These are phyloP conservation scores for Axinella damicornis DNA, from an alignment of 37 sponge, comb jelly and placozoan species.

Conservation along the genomic window DNA sequence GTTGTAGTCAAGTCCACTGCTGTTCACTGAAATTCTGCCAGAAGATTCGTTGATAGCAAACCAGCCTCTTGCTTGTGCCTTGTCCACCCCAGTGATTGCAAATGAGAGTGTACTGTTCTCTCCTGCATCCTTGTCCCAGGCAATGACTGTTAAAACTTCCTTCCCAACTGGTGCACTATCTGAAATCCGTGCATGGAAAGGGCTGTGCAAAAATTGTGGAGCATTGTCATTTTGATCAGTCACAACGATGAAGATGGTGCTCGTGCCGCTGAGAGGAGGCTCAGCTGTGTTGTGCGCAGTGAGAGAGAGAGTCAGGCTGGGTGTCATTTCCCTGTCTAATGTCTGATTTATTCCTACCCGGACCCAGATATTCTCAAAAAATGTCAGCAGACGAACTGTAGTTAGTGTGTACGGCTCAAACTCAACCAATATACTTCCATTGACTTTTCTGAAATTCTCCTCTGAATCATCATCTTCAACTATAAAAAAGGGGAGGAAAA, in stretches of 20 bases:
- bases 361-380: neutral
- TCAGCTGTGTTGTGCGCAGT: conserved; percentile 12
- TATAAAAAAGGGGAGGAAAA: neutral
- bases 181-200: neutral
- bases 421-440: too few species aligned
- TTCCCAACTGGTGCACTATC: conserved; percentile 52
- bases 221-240: conserved; percentile 65
- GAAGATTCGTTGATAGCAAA: conserved; percentile 29
- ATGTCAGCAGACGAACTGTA: neutral
- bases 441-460: neutral
- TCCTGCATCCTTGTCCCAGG: conserved; percentile 45
- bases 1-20: conserved; percentile 10
- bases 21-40: conserved; percentile 31
- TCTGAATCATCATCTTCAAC: neutral
- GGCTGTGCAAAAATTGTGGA: conserved; percentile 21
- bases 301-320: conserved; percentile 24
- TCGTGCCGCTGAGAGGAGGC: conserved; percentile 6
- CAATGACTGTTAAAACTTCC: conserved; percentile 32
- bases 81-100: conserved; percentile 21
- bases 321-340: conserved; percentile 50
- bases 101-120: conserved; percentile 62
- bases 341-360: neutral
- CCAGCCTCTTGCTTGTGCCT: conserved; percentile 33
- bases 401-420: neutral
- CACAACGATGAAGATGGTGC: conserved; percentile 18